Base-by-base conservation (phyloP, 1,140 invertebrate species). In the Reticulitermes speratus region DNA sequence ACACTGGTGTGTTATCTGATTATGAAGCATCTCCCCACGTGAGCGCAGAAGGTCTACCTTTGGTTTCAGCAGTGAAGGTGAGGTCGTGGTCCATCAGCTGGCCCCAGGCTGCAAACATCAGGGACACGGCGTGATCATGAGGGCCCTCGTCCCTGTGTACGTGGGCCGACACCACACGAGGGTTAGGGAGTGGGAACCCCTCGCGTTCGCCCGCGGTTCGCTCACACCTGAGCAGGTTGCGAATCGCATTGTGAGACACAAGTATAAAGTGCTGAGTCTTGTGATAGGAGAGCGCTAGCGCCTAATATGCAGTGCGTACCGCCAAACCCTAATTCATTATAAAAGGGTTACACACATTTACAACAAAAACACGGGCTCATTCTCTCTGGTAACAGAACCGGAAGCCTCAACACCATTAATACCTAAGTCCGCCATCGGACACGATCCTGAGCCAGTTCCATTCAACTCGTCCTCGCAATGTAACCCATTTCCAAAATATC, bases 1-100 rank as follows among this genome's bases (percentile, higher is more conserved):
- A 12, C 52, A 55, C 1, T 21, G 52, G 52, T 19, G 3, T 21
- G 19, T 55, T 21, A 55, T 21, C 19, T 55, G 52, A 5, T 21
- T 12, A 12, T 21, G 19, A 21, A 55, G 19, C 52, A 19, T 55
- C 9, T 55, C 52, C 19, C 19, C 52, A 55, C 14, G 65, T 5
- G 32, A 44, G 59, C 65, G 69, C 30, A 86, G 44, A 55, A 48
- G 16, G 48, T 16, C 48, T 89, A 92, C 91, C 91, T 90, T 92
- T 92, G 52, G 92, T 92, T 87, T 92, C 92, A 7, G 91, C 92
- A 23, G 92, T 92, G 11, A 93, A 88, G 0, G 92, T 93, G 86
- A 93, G 89, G 87, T 93, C 93, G 88, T 93, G 93, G 87, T 93
- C 93, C n/a, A 93, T 89, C 83, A 93, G 90, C 88, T 93, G 93